A percentile compares a stretch with the other conserved stretches of the same genome.
These are phyloP conservation scores for Phalloptychus januarius DNA, from an alignment of 2,797 vertebrate species.

Conservation along the genomic window DNA sequence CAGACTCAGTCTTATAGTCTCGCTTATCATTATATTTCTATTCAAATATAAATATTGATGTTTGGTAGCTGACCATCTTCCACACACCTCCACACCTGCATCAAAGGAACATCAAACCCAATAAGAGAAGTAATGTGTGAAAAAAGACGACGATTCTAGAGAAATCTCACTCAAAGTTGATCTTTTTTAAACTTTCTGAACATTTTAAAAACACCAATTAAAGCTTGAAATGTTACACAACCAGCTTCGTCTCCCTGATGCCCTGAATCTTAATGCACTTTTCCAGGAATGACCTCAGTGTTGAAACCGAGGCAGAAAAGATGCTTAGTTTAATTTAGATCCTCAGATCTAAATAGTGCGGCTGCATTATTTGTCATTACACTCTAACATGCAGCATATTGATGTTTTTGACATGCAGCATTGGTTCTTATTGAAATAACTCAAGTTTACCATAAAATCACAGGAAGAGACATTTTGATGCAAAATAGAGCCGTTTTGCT, in stretches of 20 bases:
- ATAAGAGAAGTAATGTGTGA: not conserved
- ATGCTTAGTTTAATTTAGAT: not conserved
- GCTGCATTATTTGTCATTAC: not conserved
- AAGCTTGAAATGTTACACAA: not conserved
- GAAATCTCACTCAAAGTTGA: not conserved
- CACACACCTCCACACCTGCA: not conserved
- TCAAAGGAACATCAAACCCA: not conserved
- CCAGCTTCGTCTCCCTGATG: not conserved
- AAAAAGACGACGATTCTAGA: not conserved
- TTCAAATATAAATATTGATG: not conserved
- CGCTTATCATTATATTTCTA: not conserved
- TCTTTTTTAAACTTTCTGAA: not conserved
- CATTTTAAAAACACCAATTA: not conserved
- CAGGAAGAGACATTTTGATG: not conserved
- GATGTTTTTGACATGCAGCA: not conserved
- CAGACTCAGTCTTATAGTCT: not conserved
- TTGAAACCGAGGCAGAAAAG: not conserved
- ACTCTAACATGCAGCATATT: not conserved
- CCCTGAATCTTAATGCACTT: conserved; percentile 1
- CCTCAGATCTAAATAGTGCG: too few relatives aligned
- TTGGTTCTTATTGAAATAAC: not conserved
- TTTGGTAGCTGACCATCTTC: not conserved
- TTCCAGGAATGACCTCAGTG: not conserved
- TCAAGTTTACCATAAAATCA: not conserved
- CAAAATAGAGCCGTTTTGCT: not conserved